Evolutionary conservation across 2,888 invertebrate species (phyloP).

Genomic region (Boloria euphrosyne): DNA sequence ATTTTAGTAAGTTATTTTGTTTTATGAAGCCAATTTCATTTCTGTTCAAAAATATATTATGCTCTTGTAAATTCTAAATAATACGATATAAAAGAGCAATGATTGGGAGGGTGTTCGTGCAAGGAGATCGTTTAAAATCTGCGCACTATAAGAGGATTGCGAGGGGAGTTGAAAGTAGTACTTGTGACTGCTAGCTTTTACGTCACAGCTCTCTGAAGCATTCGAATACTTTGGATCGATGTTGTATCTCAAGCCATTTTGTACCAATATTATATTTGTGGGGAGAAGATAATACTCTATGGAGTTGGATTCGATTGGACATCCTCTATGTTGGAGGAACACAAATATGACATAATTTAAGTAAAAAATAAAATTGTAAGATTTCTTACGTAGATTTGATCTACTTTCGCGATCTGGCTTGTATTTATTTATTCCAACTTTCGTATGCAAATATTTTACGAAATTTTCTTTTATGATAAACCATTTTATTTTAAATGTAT

Average conservation of each 20-base stretch:
- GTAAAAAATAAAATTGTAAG: neutral
- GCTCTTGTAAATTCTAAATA: slow-evolving; percentile 1
- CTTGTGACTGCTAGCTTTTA: slow-evolving; percentile 34
- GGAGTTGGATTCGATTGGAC: slow-evolving; percentile 3
- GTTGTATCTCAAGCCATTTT: slow-evolving; percentile 27
- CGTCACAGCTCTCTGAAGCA: slow-evolving; percentile 27
- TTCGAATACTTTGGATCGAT: slow-evolving; percentile 26
- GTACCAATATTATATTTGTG: slow-evolving; percentile 25
- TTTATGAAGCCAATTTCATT: too few species aligned
- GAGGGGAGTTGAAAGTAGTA: slow-evolving; percentile 30
- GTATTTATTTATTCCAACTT: too few species aligned
- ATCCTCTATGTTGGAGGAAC: neutral
- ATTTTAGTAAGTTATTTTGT: too few species aligned
- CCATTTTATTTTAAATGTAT: too few species aligned
- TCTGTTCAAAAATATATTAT: neutral
- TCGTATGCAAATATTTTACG: too few species aligned
- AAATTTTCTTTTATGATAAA: too few species aligned
- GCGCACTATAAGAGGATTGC: slow-evolving; percentile 33
- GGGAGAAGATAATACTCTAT: slow-evolving; percentile 16
- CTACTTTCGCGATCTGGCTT: too few species aligned
- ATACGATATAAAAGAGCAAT: slow-evolving; percentile 25
- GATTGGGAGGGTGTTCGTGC: slow-evolving; percentile 27
- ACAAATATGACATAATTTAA: neutral
- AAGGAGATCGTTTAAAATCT: slow-evolving; percentile 35
- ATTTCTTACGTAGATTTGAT: too few species aligned